A percentile compares a stretch with the other conserved stretches of the same genome.
Conservation (phyloP, 2,888 invertebrate species). For the Meiosimyza platycephala region DNA sequence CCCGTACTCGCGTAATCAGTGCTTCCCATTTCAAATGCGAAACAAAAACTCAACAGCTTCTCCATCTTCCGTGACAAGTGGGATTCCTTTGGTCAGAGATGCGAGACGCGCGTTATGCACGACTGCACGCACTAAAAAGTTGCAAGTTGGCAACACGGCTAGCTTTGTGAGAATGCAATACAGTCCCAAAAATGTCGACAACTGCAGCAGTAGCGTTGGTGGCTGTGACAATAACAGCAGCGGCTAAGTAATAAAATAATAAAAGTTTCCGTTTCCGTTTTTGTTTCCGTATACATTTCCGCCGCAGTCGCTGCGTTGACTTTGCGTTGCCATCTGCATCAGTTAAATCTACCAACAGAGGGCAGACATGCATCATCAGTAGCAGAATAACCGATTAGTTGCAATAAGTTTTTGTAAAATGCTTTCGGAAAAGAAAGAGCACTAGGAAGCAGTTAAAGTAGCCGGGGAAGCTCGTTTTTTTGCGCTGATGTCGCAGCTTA, state of each 20-base stretch:
- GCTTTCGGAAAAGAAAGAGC: background rate
- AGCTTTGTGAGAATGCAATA: no score
- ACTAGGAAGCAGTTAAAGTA: no score
- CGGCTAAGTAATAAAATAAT: slow-evolving; percentile 25
- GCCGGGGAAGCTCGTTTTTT: background rate
- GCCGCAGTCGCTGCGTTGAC: background rate
- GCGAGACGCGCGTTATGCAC: background rate
- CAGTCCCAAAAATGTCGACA: background rate
- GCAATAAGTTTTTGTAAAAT: slow-evolving; percentile 11
- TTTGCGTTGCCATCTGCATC: no score
- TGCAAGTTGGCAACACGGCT: background rate
- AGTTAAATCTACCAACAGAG: no score
- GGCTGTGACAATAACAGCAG: background rate
- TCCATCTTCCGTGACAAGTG: background rate
- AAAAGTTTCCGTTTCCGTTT: slow-evolving; percentile 18
- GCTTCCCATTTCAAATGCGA: background rate
- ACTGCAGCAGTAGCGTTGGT: background rate
- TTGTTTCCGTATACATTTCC: background rate
- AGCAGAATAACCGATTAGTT: slow-evolving; percentile 11
- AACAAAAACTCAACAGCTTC: background rate
- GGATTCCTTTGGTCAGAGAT: background rate
- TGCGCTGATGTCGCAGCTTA: background rate
- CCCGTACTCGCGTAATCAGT: slow-evolving; percentile 17
- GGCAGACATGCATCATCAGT: background rate
- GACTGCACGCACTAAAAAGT: slow-evolving; percentile 29